Conservation (phyloP, 2,888 invertebrate species). For the Bellardia pandia region DNA sequence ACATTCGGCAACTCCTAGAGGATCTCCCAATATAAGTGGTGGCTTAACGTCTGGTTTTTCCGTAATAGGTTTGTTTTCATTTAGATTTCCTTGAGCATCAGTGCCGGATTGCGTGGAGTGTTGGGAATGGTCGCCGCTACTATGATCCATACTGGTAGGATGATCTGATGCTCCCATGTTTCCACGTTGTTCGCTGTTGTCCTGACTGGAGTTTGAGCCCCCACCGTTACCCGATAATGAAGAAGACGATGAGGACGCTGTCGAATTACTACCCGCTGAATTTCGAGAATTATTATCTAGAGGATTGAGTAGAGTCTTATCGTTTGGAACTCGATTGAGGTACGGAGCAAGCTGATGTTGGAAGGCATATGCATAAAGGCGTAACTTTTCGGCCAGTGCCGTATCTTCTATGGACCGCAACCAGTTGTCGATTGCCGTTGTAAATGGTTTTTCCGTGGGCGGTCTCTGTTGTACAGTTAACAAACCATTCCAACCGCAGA, state of each 20-base stretch:
- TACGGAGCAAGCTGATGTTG: conserved; percentile 91
- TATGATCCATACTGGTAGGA: conserved; percentile 71
- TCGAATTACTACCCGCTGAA: conserved; percentile 35
- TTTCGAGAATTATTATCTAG: conserved; percentile 83
- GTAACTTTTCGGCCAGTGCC: conserved; percentile 91
- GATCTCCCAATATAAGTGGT: conserved; percentile 81
- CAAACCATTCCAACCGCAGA: conserved; percentile 94
- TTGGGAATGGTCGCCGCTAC: conserved; percentile 74
- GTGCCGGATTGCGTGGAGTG: conserved; percentile 60
- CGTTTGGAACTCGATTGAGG: conserved; percentile 90
- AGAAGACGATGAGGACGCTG: conserved; percentile 74
- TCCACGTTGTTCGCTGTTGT: conserved; percentile 63
- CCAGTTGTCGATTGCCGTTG: conserved; percentile 91
- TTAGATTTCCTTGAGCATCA: conserved; percentile 53
- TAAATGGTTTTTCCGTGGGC: conserved; percentile 68
- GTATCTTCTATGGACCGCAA: conserved; percentile 92
- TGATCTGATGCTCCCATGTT: conserved; percentile 68
- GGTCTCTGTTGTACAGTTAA: conserved; percentile 89
- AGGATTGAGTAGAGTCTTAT: conserved; percentile 89
- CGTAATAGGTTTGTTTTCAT: conserved; percentile 62
- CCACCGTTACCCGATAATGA: conserved; percentile 66
- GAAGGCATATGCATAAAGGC: conserved; percentile 93
- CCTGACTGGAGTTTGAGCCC: conserved; percentile 39
- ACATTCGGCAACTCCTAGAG: conserved; percentile 85
- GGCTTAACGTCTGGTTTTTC: conserved; percentile 80